These are phyloP conservation scores for Nemurella pictetii DNA, from an alignment of 2,888 invertebrate species.

Conservation along the genomic window DNA sequence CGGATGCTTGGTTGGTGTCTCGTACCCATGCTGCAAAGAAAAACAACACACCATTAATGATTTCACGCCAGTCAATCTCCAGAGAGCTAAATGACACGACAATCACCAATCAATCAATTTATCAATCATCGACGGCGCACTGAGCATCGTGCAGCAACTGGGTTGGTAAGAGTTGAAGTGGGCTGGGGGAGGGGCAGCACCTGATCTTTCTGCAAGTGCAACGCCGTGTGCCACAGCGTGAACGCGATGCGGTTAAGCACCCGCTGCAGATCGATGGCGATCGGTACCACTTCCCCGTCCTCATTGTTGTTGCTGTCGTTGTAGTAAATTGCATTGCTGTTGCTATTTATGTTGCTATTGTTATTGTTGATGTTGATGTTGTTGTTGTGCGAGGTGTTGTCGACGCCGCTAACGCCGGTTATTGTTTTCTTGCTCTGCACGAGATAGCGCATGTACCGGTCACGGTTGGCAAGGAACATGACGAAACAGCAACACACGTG, in stretches of 20 bases:
- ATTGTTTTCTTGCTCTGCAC: not conserved
- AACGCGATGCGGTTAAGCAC: constrained; percentile 73
- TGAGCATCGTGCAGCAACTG: not conserved
- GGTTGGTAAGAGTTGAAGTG: not conserved
- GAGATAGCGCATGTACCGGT: constrained; percentile 13
- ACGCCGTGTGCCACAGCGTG: constrained; percentile 73
- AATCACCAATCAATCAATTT: not conserved
- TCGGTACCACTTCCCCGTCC: constrained; percentile 45
- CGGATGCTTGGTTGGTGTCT: constrained; percentile 53
- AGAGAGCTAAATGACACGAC: not conserved
- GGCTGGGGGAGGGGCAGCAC: constrained; percentile 21
- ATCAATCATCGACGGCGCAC: not conserved
- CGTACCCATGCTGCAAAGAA: constrained; percentile 56
- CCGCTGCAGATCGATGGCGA: constrained; percentile 54
- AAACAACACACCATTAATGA: constrained; percentile 25
- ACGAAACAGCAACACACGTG: not conserved
- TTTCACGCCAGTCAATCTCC: not conserved
- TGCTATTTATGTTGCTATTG: constrained; percentile 46
- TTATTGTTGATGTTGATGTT: constrained; percentile 46
- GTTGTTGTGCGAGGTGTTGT: not conserved
- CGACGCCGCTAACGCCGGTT: not conserved
- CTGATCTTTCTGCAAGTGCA: constrained; percentile 65
- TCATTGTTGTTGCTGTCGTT: constrained; percentile 45
- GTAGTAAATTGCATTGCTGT: constrained; percentile 14
- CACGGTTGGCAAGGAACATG: constrained; percentile 6